Conservation (phyloP, 2,888 invertebrate species). For the Xanthorhoe spadicearia region DNA sequence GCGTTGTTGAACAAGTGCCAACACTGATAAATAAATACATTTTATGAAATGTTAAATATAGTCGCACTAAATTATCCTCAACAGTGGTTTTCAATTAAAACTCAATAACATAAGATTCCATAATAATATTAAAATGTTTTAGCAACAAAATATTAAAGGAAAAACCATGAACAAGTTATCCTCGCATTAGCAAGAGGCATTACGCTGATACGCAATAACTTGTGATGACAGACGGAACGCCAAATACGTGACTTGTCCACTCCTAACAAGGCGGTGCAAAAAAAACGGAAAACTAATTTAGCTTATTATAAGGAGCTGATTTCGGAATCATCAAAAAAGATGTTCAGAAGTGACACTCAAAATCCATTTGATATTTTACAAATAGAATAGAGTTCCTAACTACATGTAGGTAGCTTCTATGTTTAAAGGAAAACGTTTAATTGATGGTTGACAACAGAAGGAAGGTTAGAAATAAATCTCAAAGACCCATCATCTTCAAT, state of each 20-base stretch:
- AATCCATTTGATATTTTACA: not conserved
- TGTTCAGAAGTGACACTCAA: conserved; percentile 11
- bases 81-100: not conserved
- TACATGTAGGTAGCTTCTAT: not conserved
- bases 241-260: conserved; percentile 71
- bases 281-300: conserved; percentile 55
- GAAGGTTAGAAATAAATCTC: conserved; percentile 33
- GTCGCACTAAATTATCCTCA: conserved; percentile 4
- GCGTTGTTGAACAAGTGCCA: conserved; percentile 24
- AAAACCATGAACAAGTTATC: conserved; percentile 56
- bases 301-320: conserved; percentile 25
- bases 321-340: conserved; percentile 35
- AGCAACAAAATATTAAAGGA: conserved; percentile 46
- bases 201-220: conserved; percentile 51
- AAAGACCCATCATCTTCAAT: conserved; percentile 38
- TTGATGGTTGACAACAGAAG: conserved; percentile 11
- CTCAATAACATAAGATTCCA: conserved; percentile 4
- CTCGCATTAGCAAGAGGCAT: conserved; percentile 49
- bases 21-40: conserved; percentile 11
- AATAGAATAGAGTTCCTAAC: not conserved
- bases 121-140: conserved; percentile 29
- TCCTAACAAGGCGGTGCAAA: conserved; percentile 60
- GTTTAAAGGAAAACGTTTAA: not conserved
- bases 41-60: conserved; percentile 5
- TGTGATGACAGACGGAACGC: conserved; percentile 45